Percentiles rank a stretch among this genome's conserved stretches.
These are phyloP conservation scores for Heterodera filipjevi DNA, from an alignment of 2,888 invertebrate species.

Conservation along the genomic window DNA sequence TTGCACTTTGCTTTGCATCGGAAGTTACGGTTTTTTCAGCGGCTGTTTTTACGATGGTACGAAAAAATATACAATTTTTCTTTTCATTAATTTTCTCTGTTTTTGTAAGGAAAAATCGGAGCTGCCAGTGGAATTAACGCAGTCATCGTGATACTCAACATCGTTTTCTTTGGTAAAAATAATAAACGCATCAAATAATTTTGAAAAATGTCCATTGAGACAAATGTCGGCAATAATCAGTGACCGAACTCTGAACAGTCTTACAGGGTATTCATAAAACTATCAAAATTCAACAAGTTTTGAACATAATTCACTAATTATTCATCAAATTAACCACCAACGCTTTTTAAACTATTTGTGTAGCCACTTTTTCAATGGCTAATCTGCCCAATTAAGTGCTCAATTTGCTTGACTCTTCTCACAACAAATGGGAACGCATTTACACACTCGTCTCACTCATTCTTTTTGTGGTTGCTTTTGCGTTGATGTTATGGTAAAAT, in stretches of 20 bases:
- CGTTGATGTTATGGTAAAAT: slow-evolving; percentile 1
- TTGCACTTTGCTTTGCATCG: slow-evolving; percentile 3
- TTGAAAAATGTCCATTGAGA: no score
- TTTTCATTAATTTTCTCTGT: not conserved
- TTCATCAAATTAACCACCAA: no score
- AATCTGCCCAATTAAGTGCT: not conserved
- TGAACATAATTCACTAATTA: not conserved
- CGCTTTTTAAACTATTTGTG: no score
- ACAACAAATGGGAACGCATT: slow-evolving; percentile 6
- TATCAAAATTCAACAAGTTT: no score
- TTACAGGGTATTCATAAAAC: no score
- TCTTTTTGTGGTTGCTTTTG: not conserved
- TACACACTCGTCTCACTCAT: not conserved
- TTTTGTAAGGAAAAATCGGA: not conserved
- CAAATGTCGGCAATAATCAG: no score
- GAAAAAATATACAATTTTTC: not conserved
- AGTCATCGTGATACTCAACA: not conserved
- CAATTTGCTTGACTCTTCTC: not conserved
- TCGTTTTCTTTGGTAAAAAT: not conserved
- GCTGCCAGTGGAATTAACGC: not conserved
- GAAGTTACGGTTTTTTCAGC: not conserved
- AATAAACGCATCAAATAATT: no score
- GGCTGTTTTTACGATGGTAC: slow-evolving; percentile 1
- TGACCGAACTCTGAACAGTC: no score
- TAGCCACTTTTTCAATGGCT: no score